phyloP scores from a whole-genome alignment of 1,140 invertebrate genomes.

The Whitmania pigra region DNA sequence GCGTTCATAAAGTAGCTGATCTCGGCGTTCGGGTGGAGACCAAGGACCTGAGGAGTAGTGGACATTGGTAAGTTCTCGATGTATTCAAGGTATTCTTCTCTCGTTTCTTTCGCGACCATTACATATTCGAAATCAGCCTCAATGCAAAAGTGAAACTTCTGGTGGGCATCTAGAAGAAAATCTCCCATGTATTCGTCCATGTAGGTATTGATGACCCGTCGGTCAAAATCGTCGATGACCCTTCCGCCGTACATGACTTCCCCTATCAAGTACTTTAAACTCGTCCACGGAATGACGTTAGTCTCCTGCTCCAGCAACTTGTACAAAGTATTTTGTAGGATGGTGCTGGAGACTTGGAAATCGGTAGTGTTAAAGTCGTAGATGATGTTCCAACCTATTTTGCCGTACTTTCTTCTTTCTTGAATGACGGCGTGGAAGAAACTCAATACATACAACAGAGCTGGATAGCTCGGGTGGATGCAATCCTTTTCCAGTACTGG shows the following conservation, averaged over 20 bases:
- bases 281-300: conserved; percentile 64
- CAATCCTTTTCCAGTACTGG: conserved; percentile 45
- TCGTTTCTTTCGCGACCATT: conserved; percentile 57
- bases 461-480: conserved; percentile 46
- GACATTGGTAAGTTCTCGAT: conserved; percentile 39
- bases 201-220: conserved; percentile 67
- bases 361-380: conserved; percentile 87
- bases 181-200: conserved; percentile 87
- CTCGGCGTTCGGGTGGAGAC: conserved; percentile 43
- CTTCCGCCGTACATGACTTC: conserved; percentile 85
- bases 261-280: conserved; percentile 76
- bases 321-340: conserved; percentile 65
- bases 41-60: conserved; percentile 44
- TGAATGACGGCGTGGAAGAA: conserved; percentile 63
- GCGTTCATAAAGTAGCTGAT: conserved; percentile 59
- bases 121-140: conserved; percentile 62
- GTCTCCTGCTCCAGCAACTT: conserved; percentile 53
- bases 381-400: conserved; percentile 81
- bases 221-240: conserved; percentile 75
- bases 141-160: conserved; percentile 73
- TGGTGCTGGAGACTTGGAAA: conserved; percentile 69
- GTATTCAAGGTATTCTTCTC: conserved; percentile 46
- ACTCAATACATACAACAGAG: conserved; percentile 29
- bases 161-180: conserved; percentile 73
- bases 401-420: conserved; percentile 71